Evolutionary conservation across 2,797 vertebrate genomes (phyloP), one percentile per base, ranked within the genome.

Genomic region (Miichthys miiuy): DNA sequence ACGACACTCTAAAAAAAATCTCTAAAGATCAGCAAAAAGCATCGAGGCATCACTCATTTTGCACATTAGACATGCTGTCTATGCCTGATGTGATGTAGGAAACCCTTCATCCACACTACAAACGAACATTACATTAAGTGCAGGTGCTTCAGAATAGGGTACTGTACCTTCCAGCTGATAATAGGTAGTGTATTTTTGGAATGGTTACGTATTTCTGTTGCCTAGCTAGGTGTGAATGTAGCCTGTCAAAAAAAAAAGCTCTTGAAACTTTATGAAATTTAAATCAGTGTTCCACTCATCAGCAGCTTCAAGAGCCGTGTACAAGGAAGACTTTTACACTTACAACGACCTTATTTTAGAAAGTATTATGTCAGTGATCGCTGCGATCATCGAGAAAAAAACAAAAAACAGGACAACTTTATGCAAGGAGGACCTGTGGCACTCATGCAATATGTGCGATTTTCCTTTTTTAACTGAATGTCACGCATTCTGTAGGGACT

Each of bases 361-460:
- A 89, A 91, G 91, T 89, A 88, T 93, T 92, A 90, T 76, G 78
- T 85, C 87, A 80, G 70, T 52, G 68, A 86, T 85, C 62, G 2
- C 63, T 2, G 30, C 57, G 51, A 80, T 90, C 83, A 34, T 51
- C 30, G 30, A 34, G 6, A 7, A 7, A 34, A 30, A 7, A 30
- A 6, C 23, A 50, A 89, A 79, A 90, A 83, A 88, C 79, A 87
- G 87, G 91, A 85, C 84, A 75, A 84, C 85, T 87, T 91, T 93
- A 93, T 94, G 92, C 94, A 94, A 96, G 90, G 92, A 95, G 94
- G 95, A 94, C 95, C 95, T 94, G 96, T 96, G 96, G 95, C 95
- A 95, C 96, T 96, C 96, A 96, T 96, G 96, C 94, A 96, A 96
- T 95, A 96, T 95, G 95, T 92, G 94, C 95, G 96, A 95, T 96